phyloP scores from a whole-genome alignment of 2,888 invertebrate species.

The Charanyca ferruginea region DNA sequence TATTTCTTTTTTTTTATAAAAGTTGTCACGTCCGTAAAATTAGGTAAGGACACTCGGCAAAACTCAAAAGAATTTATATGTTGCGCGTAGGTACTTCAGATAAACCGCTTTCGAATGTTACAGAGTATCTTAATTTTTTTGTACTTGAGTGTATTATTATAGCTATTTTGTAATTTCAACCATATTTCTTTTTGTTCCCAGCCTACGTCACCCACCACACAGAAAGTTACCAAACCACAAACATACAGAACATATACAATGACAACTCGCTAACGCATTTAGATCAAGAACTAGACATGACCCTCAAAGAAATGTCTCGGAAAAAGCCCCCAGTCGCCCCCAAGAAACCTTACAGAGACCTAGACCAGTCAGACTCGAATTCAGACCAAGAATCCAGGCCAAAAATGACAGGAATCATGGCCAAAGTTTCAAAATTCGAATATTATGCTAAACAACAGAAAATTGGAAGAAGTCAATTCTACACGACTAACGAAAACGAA shows the following conservation, averaged over 20 bases:
- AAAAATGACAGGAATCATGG: slow-evolving; percentile 91
- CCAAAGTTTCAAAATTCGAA: slow-evolving; percentile 95
- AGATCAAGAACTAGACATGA: slow-evolving; percentile 86
- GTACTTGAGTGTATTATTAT: too few relatives aligned
- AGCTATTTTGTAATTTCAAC: background rate
- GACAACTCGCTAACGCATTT: slow-evolving; percentile 81
- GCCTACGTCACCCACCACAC: slow-evolving; percentile 79
- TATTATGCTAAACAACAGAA: slow-evolving; percentile 93
- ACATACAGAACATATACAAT: slow-evolving; percentile 80
- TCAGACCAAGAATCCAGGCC: slow-evolving; percentile 87
- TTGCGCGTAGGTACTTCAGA: too few relatives aligned
- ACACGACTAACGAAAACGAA: slow-evolving; percentile 84
- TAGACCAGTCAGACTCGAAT: slow-evolving; percentile 86
- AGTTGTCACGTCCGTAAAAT: too few relatives aligned
- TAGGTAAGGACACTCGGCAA: too few relatives aligned
- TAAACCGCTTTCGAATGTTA: too few relatives aligned
- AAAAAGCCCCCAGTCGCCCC: slow-evolving; percentile 93
- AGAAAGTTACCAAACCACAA: slow-evolving; percentile 70
- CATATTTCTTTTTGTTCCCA: slow-evolving; percentile 65
- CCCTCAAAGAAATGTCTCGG: slow-evolving; percentile 88
- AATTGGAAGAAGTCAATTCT: slow-evolving; percentile 87
- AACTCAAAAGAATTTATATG: too few relatives aligned
- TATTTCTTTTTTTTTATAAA: too few relatives aligned
- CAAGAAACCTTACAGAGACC: slow-evolving; percentile 90
- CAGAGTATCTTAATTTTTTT: too few relatives aligned